These are phyloP conservation scores for Crotalus horridus DNA, from an alignment of 2,113 vertebrate genomes.

Conservation along the genomic window DNA sequence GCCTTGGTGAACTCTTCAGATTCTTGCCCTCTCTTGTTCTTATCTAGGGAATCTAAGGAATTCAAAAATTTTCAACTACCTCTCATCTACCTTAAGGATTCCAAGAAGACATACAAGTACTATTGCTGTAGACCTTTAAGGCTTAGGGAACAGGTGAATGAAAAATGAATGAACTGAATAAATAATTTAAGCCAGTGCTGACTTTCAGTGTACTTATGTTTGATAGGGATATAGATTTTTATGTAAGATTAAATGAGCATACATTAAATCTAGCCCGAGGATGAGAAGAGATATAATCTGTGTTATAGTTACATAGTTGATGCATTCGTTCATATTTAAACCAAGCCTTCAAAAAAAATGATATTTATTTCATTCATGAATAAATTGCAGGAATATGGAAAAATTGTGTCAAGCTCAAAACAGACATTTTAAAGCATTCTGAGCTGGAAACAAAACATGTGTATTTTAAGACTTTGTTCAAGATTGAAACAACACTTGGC, in stretches of 20 bases:
- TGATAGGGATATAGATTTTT: neutral
- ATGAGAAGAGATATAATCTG: neutral
- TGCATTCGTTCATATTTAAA: neutral
- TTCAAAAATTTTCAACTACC: neutral
- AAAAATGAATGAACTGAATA: neutral
- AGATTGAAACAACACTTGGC: neutral
- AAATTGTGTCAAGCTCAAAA: neutral
- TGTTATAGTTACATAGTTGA: neutral
- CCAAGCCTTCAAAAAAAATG: neutral
- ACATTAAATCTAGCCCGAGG: neutral
- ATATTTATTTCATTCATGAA: neutral
- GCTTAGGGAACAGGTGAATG: neutral
- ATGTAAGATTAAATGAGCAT: neutral
- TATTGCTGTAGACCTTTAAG: neutral
- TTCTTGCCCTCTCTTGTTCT: neutral
- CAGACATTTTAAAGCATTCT: neutral
- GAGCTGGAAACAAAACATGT: neutral
- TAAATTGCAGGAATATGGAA: neutral
- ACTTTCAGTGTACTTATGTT: neutral
- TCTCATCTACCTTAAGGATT: neutral
- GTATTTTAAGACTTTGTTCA: neutral
- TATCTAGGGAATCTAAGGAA: neutral
- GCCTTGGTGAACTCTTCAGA: neutral
- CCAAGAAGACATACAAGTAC: neutral
- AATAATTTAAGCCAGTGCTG: neutral